These are phyloP conservation scores for Aldabrachelys gigantea DNA, from an alignment of 2,113 vertebrate species.

Conservation along the genomic window DNA sequence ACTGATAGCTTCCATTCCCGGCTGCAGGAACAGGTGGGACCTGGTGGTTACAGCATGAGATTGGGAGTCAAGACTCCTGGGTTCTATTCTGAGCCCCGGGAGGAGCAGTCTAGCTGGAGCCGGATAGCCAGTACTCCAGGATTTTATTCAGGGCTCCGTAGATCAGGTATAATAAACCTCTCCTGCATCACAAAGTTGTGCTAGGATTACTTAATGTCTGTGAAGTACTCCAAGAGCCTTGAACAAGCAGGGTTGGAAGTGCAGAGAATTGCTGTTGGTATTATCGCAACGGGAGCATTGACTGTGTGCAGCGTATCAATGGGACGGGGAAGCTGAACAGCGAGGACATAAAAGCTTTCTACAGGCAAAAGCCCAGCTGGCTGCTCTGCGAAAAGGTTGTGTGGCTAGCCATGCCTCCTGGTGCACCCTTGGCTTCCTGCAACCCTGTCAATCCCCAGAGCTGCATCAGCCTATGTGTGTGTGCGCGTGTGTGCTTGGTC, in stretches of 20 bases:
- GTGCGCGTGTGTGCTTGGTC: neutral
- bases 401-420: neutral
- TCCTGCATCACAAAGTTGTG: slow-evolving; percentile 14
- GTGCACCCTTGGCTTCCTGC: slow-evolving; percentile 1
- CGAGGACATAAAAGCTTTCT: slow-evolving; percentile 39
- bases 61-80: neutral
- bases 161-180: slow-evolving; percentile 41
- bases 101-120: slow-evolving; percentile 12
- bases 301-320: neutral
- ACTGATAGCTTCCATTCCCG: neutral
- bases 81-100: neutral
- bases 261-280: slow-evolving; percentile 13
- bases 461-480: neutral
- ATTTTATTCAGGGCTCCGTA: neutral
- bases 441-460: slow-evolving; percentile 8
- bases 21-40: neutral
- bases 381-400: neutral
- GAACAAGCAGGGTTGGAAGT: neutral
- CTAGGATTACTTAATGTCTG: slow-evolving; percentile 55
- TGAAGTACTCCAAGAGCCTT: slow-evolving; percentile 26
- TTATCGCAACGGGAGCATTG: neutral
- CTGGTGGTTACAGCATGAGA: neutral
- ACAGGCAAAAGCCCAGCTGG: slow-evolving; percentile 28
- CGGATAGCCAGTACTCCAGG: neutral
- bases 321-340: neutral